Evolutionary conservation across 2,797 vertebrate genomes (phyloP).

Genomic region (Ceyx erithaca): DNA sequence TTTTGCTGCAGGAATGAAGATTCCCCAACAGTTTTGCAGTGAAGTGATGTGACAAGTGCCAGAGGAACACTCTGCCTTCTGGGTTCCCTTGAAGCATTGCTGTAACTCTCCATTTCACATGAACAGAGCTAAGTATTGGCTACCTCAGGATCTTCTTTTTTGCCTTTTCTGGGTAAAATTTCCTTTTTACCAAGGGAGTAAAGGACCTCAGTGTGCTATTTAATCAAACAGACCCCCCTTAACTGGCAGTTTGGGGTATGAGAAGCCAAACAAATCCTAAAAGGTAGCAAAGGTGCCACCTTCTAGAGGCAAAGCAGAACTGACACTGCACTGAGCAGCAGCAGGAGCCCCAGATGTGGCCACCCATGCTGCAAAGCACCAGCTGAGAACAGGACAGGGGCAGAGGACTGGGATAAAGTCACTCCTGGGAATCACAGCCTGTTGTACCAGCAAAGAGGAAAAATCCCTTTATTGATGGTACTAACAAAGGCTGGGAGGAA

Average conservation of each 20-base stretch:
- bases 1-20: not conserved
- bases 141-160: not conserved
- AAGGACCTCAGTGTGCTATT: not conserved
- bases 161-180: not conserved
- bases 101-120: not conserved
- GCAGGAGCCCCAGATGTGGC: not conserved
- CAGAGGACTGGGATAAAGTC: not conserved
- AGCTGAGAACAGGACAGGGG: not conserved
- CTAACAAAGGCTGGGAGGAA: not conserved
- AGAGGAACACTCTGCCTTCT: not conserved
- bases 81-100: not conserved
- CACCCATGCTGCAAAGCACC: not conserved
- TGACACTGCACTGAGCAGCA: not conserved
- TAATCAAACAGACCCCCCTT: not conserved
- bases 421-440: not conserved
- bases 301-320: not conserved
- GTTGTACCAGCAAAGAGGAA: not conserved
- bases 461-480: not conserved
- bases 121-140: not conserved
- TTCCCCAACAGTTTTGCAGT: not conserved
- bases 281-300: not conserved
- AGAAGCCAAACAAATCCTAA: constrained; percentile 6
- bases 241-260: not conserved
- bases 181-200: not conserved
- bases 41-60: rapidly evolving